Base-by-base conservation (phyloP, 2,888 invertebrate genomes). In the Ligdia adustata region DNA sequence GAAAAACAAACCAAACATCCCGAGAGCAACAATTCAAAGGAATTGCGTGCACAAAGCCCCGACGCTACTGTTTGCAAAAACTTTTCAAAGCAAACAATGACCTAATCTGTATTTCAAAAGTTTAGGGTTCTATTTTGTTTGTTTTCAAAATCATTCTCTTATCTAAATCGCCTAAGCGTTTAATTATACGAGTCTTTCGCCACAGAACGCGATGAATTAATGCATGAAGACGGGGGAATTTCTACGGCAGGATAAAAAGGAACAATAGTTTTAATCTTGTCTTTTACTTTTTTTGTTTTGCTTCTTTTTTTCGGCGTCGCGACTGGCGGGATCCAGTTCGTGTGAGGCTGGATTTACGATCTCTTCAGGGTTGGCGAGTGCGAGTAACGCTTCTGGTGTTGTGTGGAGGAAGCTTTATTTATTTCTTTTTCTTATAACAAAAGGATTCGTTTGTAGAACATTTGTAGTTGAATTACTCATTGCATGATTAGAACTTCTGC, bases 241-340 rank as follows among this genome's bases (percentile, higher is more conserved):
- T 83, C 82, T 75, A 67, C 64, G 78, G 73, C 64, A 75, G 73
- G 73, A 72, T 77, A 77, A 84, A n/a, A 81, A 84, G 78, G 87
- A 85, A 90, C 90, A 89, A 90, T 88, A 84, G 82, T 79, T 85
- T 87, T 84, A 86, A 86, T 85, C 85, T 77, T 68, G 71, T 63
- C 63, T 71, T 60, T 65, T 69, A n/a, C n/a, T n/a, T n/a, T 69
- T 66, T 66, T 70, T 66, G 26, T 42, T 22, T 37, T 45, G n/a
- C 11, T 52, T 60, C 62, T 75, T 75, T 75, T 78, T 70, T 76
- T 74, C 70, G 68, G 62, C 61, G 66, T 71, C 67, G 60, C 61
- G 57, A 65, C 46, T 50, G 49, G 34, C 40, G 42, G 43, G 69
- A 83, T 82, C 86, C 79, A 73, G 86, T 84, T 83, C 68, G 75